These are phyloP conservation scores for Papilio helenus DNA, from an alignment of 1,140 invertebrate genomes.

Conservation along the genomic window DNA sequence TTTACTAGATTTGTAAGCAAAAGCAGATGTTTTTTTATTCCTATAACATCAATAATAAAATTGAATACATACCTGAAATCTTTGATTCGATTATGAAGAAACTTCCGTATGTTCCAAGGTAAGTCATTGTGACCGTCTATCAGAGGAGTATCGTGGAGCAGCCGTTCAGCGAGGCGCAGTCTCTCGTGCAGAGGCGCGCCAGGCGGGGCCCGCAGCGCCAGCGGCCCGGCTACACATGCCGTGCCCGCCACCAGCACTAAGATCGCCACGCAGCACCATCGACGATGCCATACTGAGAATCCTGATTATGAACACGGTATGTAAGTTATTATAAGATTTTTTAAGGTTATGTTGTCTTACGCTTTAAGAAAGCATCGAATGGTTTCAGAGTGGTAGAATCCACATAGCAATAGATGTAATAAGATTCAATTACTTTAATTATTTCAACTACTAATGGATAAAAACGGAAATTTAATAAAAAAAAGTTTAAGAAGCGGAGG, in stretches of 20 bases:
- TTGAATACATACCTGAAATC: constrained; percentile 86
- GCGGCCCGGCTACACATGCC: constrained; percentile 86
- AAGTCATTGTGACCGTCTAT: constrained; percentile 95
- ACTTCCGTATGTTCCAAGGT: constrained; percentile 94
- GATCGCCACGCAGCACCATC: constrained; percentile 87
- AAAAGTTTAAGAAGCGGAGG: too few relatives aligned
- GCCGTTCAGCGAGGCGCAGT: constrained; percentile 84
- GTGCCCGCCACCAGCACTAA: constrained; percentile 86
- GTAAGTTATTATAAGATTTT: too few relatives aligned
- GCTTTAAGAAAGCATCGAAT: too few relatives aligned
- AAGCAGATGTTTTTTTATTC: background rate
- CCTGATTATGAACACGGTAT: constrained; percentile 49
- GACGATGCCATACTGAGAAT: constrained; percentile 77
- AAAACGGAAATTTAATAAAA: too few relatives aligned
- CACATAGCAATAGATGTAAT: too few relatives aligned
- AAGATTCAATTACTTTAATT: too few relatives aligned
- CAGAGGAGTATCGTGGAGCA: constrained; percentile 86
- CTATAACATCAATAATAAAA: background rate
- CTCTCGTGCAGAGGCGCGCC: constrained; percentile 86
- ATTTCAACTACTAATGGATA: too few relatives aligned
- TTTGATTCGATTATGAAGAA: constrained; percentile 93
- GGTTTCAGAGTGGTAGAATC: too few relatives aligned
- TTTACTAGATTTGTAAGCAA: too few relatives aligned
- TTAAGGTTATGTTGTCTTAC: too few relatives aligned
- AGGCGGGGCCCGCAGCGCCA: constrained; percentile 86